Evolutionary conservation across 23 tunicate species (phyloP), one percentile per base, ranked within the genome.

Genomic region (Ciona savignyi): DNA sequence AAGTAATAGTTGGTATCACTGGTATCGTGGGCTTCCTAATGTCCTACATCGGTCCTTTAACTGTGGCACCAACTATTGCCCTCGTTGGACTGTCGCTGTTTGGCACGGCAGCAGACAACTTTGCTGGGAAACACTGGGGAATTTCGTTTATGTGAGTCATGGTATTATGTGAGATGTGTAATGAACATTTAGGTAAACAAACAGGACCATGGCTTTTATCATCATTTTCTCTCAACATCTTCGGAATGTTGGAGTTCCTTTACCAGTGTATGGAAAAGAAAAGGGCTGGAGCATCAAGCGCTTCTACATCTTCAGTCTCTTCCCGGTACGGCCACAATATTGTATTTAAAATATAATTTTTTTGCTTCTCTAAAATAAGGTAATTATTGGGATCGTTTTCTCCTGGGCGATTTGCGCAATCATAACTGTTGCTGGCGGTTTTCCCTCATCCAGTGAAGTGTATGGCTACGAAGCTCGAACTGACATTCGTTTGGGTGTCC

Each of bases 21-120:
- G 98, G 98, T 0, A 31, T 85, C 2, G 68, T 82, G 28, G 98
- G 98, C 1, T 77, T 92, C 32, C 25, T 92, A n/a, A 80, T 92
- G 92, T 32, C 81, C 1, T 42, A 70, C 32, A 92, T 92, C 9
- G 90, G 91, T 0, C 98, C 98, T 3, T 73, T 92, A 3, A 85
- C 98, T 2, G 75, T 92, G n/a, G 98, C 92, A 20, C 98, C 98
- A 23, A 80, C 86, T 30, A 66, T 92, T 3, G 66, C 98, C 2
- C 22, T 92, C 66, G 83, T 92, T 35, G 98, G 98, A 0, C 35
- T 92, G 64, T n/a, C 73, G 15, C 66, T 92, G 30, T 88, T 77
- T 60, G 84, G 74, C 1, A 51, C 80, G 20, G 87, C 91, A 20
- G 82, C 65, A 26, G 89, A 68, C 24, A 27, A 62, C 21, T 75